Conservation (phyloP, 2,797 vertebrate species). For the Syndactyla subalaris region DNA sequence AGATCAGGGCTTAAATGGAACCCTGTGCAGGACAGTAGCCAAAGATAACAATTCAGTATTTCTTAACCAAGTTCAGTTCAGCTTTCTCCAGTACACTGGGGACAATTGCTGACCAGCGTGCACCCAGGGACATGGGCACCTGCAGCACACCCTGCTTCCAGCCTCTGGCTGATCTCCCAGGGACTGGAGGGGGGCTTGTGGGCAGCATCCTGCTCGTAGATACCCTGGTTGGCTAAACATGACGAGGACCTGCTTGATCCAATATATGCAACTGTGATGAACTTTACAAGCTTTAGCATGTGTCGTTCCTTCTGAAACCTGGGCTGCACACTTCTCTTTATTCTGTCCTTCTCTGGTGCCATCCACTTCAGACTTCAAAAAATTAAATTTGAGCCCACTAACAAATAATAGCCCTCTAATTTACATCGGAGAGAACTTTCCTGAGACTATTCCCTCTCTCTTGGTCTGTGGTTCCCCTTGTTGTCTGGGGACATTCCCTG, state of each 20-base stretch:
- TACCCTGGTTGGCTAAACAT: background rate
- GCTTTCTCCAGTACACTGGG: background rate
- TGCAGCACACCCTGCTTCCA: background rate
- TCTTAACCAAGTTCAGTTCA: background rate
- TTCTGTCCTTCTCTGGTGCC: background rate
- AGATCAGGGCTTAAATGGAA: constrained; percentile 28
- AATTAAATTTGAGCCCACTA: background rate
- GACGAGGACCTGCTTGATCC: background rate
- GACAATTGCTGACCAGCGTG: accelerated
- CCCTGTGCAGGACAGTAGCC: background rate
- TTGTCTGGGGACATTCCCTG: background rate
- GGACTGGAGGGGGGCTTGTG: background rate
- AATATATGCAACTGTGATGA: background rate
- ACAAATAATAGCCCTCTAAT: background rate
- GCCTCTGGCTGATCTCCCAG: background rate
- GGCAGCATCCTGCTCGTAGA: background rate
- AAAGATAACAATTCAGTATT: background rate
- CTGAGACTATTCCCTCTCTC: background rate
- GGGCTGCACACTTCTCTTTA: background rate
- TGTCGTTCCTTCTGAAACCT: background rate
- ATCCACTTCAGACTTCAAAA: background rate
- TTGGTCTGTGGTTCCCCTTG: background rate
- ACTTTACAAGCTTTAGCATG: background rate
- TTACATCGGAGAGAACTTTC: background rate
- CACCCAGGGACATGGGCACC: background rate